Evolutionary conservation across 2,797 vertebrate genomes (phyloP).

Genomic region (Gephyroberyx darwinii): DNA sequence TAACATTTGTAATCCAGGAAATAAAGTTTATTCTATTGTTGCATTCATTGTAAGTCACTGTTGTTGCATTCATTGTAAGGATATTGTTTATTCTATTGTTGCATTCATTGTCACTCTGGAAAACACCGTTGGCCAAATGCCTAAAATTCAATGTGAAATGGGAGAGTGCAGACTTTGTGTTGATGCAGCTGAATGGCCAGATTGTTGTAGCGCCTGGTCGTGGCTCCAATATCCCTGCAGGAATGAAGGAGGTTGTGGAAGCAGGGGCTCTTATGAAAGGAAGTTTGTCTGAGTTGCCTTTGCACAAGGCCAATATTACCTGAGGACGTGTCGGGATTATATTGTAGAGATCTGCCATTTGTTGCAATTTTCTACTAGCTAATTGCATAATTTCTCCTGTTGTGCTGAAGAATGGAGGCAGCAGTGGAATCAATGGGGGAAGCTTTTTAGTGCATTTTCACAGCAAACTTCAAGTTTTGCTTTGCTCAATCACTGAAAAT

Average conservation of each 20-base stretch:
- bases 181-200: conserved; percentile 33
- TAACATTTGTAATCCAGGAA: conserved; percentile 19
- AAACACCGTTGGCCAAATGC: background rate
- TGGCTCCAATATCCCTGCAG: conserved; percentile 32
- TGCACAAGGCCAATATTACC: background rate
- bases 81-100: conserved; percentile 6
- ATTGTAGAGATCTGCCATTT: background rate
- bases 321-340: background rate
- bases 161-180: conserved; percentile 1
- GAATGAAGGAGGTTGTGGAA: conserved; percentile 23
- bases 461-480: background rate
- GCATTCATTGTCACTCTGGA: background rate
- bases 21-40: conserved; percentile 10
- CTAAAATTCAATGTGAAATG: conserved; percentile 13
- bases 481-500: conserved; percentile 20
- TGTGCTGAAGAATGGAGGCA: background rate
- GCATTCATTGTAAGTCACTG: background rate
- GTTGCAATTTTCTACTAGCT: background rate
- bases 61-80: background rate
- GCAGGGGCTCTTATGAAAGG: conserved; percentile 4
- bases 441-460: background rate
- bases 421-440: background rate
- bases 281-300: conserved; percentile 3
- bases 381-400: too few species aligned
- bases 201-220: conserved; percentile 20